A percentile compares a stretch with the other conserved stretches of the same genome.
These are phyloP conservation scores for Pseudomyrmex sp. DNA, from an alignment of 1,140 invertebrate species.

Conservation along the genomic window DNA sequence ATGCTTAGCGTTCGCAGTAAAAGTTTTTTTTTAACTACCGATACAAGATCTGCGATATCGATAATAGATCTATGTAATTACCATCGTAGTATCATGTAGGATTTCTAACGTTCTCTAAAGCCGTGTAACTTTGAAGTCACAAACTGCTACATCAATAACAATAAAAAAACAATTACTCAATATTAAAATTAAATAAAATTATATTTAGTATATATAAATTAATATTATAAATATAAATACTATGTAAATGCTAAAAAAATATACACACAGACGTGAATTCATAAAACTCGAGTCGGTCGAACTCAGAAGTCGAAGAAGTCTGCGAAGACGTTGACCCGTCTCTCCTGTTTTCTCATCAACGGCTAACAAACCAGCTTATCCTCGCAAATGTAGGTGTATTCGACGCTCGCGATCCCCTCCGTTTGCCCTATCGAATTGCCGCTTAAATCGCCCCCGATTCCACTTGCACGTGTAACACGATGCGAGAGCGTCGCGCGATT, in stretches of 20 bases:
- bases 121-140: too few relatives aligned
- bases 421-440: not conserved
- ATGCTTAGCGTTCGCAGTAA: not conserved
- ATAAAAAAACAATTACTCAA: too few relatives aligned
- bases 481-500: constrained; percentile 21
- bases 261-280: not conserved
- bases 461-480: constrained; percentile 25
- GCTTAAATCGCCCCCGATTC: constrained; percentile 1
- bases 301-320: too few relatives aligned
- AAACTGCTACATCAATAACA: too few relatives aligned
- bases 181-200: too few relatives aligned
- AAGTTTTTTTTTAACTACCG: not conserved
- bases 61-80: too few relatives aligned
- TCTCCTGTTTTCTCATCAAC: constrained; percentile 25
- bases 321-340: not conserved
- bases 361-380: not conserved
- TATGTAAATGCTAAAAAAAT: not conserved
- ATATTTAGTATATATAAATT: not conserved
- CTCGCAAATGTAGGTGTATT: constrained; percentile 11
- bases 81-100: not conserved
- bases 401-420: not conserved
- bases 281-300: not conserved
- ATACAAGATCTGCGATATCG: not conserved
- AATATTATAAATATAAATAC: too few relatives aligned
- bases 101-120: not conserved